phyloP scores from a whole-genome alignment of 2,797 vertebrate species.

The Muscicapa striata region DNA sequence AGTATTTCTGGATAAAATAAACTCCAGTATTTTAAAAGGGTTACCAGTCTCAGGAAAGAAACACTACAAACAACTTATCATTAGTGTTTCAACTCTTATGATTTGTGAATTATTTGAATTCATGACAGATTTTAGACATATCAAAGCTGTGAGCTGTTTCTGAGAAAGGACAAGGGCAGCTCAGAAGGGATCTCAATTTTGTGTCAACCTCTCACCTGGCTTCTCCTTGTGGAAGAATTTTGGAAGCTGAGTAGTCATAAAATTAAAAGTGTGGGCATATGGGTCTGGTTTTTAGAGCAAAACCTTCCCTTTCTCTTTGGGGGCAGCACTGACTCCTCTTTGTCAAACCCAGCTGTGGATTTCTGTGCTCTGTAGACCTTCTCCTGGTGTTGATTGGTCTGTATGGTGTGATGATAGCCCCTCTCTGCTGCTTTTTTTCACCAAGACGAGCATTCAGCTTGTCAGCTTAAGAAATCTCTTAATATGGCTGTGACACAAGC shows the following conservation, averaged over 20 bases:
- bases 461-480: not conserved
- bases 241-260: not conserved
- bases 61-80: not conserved
- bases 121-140: not conserved
- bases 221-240: not conserved
- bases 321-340: not conserved
- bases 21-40: not conserved
- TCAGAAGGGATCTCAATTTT: not conserved
- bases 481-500: not conserved
- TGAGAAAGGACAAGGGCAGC: not conserved
- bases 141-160: not conserved
- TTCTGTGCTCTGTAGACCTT: not conserved
- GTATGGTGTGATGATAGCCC: not conserved
- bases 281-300: not conserved
- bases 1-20: not conserved
- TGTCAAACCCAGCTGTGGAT: not conserved
- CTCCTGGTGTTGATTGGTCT: not conserved
- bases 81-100: not conserved
- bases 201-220: not conserved
- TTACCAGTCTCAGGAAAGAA: not conserved
- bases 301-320: not conserved
- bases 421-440: not conserved
- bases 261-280: not conserved
- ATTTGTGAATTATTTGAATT: not conserved
- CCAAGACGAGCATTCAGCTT: not conserved